Base-by-base conservation (phyloP, 1,140 invertebrate genomes). In the Leptopilina clavipes region DNA sequence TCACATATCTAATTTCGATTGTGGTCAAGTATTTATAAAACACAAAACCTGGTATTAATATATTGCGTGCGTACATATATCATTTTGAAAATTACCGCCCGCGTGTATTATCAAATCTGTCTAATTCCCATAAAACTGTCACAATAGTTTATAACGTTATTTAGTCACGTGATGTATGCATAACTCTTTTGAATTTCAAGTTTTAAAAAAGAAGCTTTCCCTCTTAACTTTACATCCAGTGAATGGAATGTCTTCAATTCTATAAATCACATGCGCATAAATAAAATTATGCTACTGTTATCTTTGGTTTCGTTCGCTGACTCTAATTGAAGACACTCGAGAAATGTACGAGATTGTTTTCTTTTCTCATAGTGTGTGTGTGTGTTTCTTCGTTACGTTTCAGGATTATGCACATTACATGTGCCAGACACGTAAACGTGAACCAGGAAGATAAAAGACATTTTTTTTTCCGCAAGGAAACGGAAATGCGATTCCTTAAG, bases 21-120 rank as follows among this genome's bases (percentile, higher is more conserved):
- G 3, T 1, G 56, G 22, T 31, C 14, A 12, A 3, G 22, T 65
- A 65, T 65, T 65, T 65, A 65, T 65, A 65, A 65, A 25, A 59
- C 19, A 52, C 48, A 31, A 31, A n/a, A 6, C 59, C 59, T 65
- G 14, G 59, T 14, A 65, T 65, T 65, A 65, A 25, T 59, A 14
- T 52, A n/a, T 65, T n/a, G 59, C 59, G 25, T 65, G 59, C 59
- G 25, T 65, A 6, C 59, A 31, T 65, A 65, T 65, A 65, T 65
- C 59, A 65, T 65, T 59, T 65, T 40, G 12, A 22, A 65, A 65
- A 65, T 65, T 65, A 11, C 22, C 3, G 56, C 59, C 59, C n/a
- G 59, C 59, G 11, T 65, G 59, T 65, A 65, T 65, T 65, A 65
- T 65, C 59, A 65, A 65, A 65, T 65, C 59, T 65, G 22, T 65